phyloP scores from a whole-genome alignment of 1,140 invertebrate genomes.

The Euwallacea similis region DNA sequence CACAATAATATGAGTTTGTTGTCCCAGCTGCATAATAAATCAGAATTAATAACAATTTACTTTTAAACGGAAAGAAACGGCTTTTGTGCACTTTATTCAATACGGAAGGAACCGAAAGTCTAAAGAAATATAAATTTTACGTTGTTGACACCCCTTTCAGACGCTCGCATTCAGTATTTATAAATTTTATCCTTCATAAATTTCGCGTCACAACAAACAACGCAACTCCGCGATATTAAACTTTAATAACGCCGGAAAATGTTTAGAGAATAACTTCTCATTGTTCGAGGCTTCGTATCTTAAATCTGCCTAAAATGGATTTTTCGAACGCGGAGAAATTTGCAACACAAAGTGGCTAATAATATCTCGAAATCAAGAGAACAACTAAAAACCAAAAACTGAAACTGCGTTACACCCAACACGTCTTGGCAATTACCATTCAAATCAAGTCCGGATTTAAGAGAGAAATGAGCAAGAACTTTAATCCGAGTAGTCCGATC shows the following conservation, averaged over 20 bases:
- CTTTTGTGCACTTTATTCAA: constrained; percentile 18
- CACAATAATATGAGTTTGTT: constrained; percentile 13
- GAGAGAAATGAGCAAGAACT: no score
- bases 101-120: constrained; percentile 24
- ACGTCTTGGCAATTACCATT: no score
- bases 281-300: no score
- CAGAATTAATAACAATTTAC: constrained; percentile 18
- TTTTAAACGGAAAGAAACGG: constrained; percentile 12
- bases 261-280: neutral
- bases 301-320: no score
- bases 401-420: no score
- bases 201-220: constrained; percentile 13
- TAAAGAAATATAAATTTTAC: constrained; percentile 23
- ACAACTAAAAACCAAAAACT: no score
- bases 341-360: neutral
- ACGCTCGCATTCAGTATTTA: constrained; percentile 26
- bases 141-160: constrained; percentile 20
- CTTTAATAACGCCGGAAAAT: constrained; percentile 14
- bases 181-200: constrained; percentile 24
- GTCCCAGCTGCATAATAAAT: constrained; percentile 14
- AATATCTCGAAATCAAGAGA: neutral
- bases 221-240: constrained; percentile 22
- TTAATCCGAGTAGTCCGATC: no score
- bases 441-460: no score
- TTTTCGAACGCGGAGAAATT: no score